Base-by-base conservation (phyloP, 2,797 vertebrate species). In the Gymnopithys bicolor region DNA sequence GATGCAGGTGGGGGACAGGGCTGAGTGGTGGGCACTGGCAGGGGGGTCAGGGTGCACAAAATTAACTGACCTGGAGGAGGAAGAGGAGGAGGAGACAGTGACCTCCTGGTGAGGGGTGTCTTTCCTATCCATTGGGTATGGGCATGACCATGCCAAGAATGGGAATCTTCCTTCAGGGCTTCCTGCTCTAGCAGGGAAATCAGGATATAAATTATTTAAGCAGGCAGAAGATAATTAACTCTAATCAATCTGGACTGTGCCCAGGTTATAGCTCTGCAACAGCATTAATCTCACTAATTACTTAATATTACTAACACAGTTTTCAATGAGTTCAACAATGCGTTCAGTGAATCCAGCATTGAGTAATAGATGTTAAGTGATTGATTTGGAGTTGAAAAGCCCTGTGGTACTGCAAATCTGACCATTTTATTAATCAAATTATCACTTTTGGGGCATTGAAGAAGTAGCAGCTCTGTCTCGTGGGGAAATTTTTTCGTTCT, bases 251-350 rank as follows among this genome's bases (percentile, higher is more conserved):
- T 96, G 81, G 90, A 83, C 90, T 85, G 90, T 94, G 66, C 87
- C 84, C 87, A 90, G 93, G 87, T 90, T 96, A 95, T 87, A 95
- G 82, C 86, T 95, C 64, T 92, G 87, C 82, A 77, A 80, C 66
- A 90, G 73, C 84, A 95, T 96, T 96, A 93, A 94, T 96, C 94
- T 96, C 90, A 89, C 92, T 93, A 96, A 97, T 96, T 96, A 93
- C 89, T 96, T 93, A 91, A 96, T 96, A 95, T 94, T 73, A 64
- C 77, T 94, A 93, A 81, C 75, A 67, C 49, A 63, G 83, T 87
- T 92, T 94, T 93, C 92, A 91, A 10, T n/a, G 69, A 94, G 80
- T 81, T 87, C 95, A 95, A 79, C 87, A 94, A 89, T 22, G 52
- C 7, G 3, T 77, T 94, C 89, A 58, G 52, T 78, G 90, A 78